Conservation (phyloP, 2,888 invertebrate genomes). For the Tenthredo mesomela region DNA sequence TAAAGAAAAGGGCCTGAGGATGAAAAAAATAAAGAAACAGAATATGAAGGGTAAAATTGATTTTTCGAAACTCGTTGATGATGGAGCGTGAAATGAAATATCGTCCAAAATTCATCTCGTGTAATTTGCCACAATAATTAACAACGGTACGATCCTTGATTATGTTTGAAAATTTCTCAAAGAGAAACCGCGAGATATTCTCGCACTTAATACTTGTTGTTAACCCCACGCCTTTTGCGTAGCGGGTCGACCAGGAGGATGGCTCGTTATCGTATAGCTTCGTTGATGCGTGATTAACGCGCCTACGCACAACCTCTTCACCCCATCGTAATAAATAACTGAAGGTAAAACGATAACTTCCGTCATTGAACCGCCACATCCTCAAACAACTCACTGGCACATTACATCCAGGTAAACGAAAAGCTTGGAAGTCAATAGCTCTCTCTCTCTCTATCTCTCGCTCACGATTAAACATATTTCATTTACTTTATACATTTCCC, state of each 20-base stretch:
- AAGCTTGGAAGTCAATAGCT: slow-evolving; percentile 10
- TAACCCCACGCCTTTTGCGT: slow-evolving; percentile 28
- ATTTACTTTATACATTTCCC: neutral
- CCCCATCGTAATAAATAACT: slow-evolving; percentile 33
- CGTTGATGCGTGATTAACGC: slow-evolving; percentile 44
- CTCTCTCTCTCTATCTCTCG: neutral
- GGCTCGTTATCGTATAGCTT: slow-evolving; percentile 34
- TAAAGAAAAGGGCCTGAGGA: neutral
- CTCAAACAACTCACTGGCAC: slow-evolving; percentile 24
- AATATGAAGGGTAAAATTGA: neutral
- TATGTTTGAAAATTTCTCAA: slow-evolving; percentile 14
- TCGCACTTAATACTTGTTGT: neutral
- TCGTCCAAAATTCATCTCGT: neutral
- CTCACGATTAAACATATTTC: slow-evolving; percentile 4
- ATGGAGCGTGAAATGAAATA: neutral
- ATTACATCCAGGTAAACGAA: neutral
- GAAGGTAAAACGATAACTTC: slow-evolving; percentile 43
- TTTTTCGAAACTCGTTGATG: neutral
- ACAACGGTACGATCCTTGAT: neutral
- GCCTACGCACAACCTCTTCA: slow-evolving; percentile 33
- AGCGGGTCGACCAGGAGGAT: slow-evolving; percentile 33
- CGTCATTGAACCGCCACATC: slow-evolving; percentile 26
- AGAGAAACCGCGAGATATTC: neutral
- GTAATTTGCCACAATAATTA: slow-evolving; percentile 26
- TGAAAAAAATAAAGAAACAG: neutral